Evolutionary conservation across 2,113 vertebrate genomes (phyloP).

Genomic region (Symphodus melops): DNA sequence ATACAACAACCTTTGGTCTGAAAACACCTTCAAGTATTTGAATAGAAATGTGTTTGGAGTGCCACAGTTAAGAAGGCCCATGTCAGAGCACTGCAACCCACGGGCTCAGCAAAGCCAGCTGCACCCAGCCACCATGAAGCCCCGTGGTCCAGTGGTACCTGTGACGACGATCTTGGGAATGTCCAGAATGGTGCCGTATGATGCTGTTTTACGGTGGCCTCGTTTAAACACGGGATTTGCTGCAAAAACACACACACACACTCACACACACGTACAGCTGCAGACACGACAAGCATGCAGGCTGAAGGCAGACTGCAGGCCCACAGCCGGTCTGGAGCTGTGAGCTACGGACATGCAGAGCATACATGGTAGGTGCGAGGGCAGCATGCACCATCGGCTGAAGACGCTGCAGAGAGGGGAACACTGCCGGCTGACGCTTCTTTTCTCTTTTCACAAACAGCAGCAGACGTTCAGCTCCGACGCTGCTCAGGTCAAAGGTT

Average conservation of each 20-base stretch:
- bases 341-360: conserved; percentile 71
- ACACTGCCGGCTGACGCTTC: neutral
- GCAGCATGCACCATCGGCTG: conserved; percentile 66
- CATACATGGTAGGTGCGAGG: conserved; percentile 54
- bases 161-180: conserved; percentile 99
- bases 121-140: conserved; percentile 62
- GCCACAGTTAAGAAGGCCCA: conserved; percentile 82
- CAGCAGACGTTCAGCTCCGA: conserved; percentile 24
- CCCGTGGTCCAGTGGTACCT: conserved; percentile 89
- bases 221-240: conserved; percentile 94
- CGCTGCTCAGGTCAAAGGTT: conserved; percentile 13
- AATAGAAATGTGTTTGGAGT: conserved; percentile 71
- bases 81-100: conserved; percentile 47
- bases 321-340: conserved; percentile 64
- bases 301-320: conserved; percentile 78
- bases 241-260: conserved; percentile 97
- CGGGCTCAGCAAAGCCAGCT: conserved; percentile 50
- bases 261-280: conserved; percentile 82
- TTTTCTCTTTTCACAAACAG: conserved; percentile 27
- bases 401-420: conserved; percentile 14
- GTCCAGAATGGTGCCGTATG: conserved; percentile 99
- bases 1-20: neutral
- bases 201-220: conserved; percentile 99
- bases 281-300: conserved; percentile 91
- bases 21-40: neutral